These are phyloP conservation scores for Acromyrmex heyeri DNA, from an alignment of 1,140 invertebrate genomes.

Conservation along the genomic window DNA sequence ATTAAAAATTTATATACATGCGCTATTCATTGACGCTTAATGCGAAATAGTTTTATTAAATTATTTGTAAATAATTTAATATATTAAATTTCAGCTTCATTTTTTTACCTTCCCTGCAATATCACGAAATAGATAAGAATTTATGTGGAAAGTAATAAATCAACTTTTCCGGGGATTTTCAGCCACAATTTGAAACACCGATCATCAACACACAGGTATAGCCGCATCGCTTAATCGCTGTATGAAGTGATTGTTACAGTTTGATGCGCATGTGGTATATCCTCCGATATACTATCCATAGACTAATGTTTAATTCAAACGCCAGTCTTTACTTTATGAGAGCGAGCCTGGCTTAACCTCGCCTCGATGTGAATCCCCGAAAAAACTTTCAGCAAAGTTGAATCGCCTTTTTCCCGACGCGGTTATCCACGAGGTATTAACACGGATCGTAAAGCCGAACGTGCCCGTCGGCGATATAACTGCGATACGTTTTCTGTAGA, in stretches of 20 bases:
- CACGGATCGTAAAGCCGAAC: constrained; percentile 78
- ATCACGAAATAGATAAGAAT: background rate
- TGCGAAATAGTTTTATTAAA: background rate
- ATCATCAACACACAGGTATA: constrained; percentile 28
- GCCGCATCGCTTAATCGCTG: constrained; percentile 2
- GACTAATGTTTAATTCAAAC: constrained; percentile 75
- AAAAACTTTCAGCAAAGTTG: constrained; percentile 73
- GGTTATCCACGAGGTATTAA: constrained; percentile 80
- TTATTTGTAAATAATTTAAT: background rate
- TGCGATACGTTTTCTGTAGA: constrained; percentile 66
- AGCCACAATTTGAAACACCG: constrained; percentile 17
- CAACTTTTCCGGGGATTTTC: constrained; percentile 8
- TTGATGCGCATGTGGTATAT: constrained; percentile 38
- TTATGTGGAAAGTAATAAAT: constrained; percentile 34
- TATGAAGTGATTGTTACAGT: constrained; percentile 40
- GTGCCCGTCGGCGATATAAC: constrained; percentile 75
- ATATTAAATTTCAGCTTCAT: background rate
- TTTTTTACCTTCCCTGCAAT: background rate
- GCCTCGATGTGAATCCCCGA: constrained; percentile 63
- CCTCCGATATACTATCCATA: constrained; percentile 52
- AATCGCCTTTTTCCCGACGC: constrained; percentile 65
- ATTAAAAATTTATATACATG: background rate
- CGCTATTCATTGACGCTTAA: background rate
- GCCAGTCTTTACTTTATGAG: constrained; percentile 75
- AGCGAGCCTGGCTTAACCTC: constrained; percentile 68